Evolutionary conservation across 1,140 invertebrate species (phyloP).

Genomic region (Drosophila nebulosa): DNA sequence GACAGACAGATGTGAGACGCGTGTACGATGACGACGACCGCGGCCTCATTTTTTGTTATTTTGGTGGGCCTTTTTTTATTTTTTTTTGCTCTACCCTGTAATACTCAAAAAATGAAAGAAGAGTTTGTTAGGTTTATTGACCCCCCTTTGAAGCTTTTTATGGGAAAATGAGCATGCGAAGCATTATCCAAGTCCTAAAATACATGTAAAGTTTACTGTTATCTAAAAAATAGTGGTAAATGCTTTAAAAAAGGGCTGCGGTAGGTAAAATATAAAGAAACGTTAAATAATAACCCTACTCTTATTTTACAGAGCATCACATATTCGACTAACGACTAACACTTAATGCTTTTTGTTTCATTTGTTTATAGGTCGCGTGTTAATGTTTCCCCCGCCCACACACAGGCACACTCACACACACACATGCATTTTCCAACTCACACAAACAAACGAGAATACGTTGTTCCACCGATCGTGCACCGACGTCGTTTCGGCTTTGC

Average conservation of each 20-base stretch:
- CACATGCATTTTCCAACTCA: too few species aligned
- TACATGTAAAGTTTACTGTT: too few species aligned
- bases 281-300: too few species aligned
- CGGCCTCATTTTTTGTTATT: slow-evolving; percentile 57
- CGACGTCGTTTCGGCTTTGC: slow-evolving; percentile 7
- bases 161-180: too few species aligned
- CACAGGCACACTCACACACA: not conserved
- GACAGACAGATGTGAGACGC: slow-evolving; percentile 37
- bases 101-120: not conserved
- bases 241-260: too few species aligned
- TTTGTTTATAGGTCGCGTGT: slow-evolving; percentile 73
- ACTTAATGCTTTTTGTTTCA: not conserved
- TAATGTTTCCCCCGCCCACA: slow-evolving; percentile 33
- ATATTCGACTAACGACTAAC: not conserved
- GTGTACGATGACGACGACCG: slow-evolving; percentile 57
- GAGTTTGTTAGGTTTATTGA: too few species aligned
- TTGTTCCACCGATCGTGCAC: slow-evolving; percentile 5
- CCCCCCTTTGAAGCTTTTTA: too few species aligned
- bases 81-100: not conserved
- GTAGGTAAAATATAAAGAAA: too few species aligned
- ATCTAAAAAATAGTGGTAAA: too few species aligned
- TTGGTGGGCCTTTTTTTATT: slow-evolving; percentile 10
- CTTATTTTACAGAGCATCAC: not conserved
- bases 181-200: too few species aligned
- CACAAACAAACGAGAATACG: slow-evolving; percentile 10